Evolutionary conservation across 2,113 vertebrate genomes (phyloP).

Genomic region (Pangasianodon hypophthalmus): DNA sequence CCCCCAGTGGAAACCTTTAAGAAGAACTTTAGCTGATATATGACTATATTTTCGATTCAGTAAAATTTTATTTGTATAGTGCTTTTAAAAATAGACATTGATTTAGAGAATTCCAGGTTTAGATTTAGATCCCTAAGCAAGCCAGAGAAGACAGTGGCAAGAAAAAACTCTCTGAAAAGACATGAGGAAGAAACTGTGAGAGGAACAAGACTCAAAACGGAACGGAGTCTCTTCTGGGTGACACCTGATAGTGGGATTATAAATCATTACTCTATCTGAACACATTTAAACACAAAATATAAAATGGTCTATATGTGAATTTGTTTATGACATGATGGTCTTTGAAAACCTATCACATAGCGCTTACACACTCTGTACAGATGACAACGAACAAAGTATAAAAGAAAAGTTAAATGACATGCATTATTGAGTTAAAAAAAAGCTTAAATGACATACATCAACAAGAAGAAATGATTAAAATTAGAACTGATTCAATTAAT

Average conservation of each 20-base stretch:
- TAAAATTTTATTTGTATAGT: not conserved
- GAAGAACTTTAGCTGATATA: not conserved
- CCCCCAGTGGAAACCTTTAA: not conserved
- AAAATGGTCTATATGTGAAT: not conserved
- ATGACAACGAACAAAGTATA: not conserved
- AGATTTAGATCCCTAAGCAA: not conserved
- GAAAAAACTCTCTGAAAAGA: not conserved
- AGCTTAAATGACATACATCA: not conserved
- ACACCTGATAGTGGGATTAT: not conserved
- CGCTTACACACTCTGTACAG: not conserved
- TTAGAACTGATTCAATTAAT: not conserved
- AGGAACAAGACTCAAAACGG: not conserved
- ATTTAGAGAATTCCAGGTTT: not conserved
- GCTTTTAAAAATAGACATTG: not conserved
- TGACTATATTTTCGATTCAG: not conserved
- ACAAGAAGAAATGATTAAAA: not conserved
- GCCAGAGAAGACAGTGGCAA: not conserved
- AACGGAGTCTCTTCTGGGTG: not conserved
- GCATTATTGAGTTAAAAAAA: not conserved
- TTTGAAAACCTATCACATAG: not conserved
- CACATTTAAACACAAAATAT: not conserved
- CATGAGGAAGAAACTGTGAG: not conserved
- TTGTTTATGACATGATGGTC: not conserved
- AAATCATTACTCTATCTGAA: not conserved
- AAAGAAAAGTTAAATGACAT: not conserved